These are phyloP conservation scores for Pyrrhia umbra DNA, from an alignment of 2,888 invertebrate species.

Conservation along the genomic window DNA sequence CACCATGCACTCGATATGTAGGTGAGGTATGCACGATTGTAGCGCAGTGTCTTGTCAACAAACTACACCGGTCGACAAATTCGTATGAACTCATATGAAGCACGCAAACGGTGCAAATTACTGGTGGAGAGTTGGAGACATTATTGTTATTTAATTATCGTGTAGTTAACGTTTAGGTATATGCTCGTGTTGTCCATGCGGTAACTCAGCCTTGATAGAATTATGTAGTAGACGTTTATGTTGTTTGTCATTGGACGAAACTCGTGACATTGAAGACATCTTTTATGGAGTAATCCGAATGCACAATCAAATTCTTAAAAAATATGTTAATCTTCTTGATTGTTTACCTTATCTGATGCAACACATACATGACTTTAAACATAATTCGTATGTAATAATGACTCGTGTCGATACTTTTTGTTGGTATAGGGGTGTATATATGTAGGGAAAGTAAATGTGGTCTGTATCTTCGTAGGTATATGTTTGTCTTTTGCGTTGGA, in stretches of 20 bases:
- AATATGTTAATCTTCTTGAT: conserved; percentile 29
- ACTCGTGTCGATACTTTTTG: background rate
- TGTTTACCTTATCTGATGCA: conserved; percentile 13
- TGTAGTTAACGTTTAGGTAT: conserved; percentile 19
- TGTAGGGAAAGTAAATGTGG: background rate
- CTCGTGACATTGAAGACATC: conserved; percentile 45
- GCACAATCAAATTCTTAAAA: conserved; percentile 31
- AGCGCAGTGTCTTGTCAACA: conserved; percentile 42
- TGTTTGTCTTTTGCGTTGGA: background rate
- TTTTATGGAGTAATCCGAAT: conserved; percentile 35
- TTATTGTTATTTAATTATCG: conserved; percentile 11
- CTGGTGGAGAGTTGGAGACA: conserved; percentile 15
- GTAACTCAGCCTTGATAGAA: background rate
- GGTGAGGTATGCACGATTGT: conserved; percentile 39
- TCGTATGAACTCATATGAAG: conserved; percentile 16
- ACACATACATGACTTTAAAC: background rate
- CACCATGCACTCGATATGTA: conserved; percentile 68
- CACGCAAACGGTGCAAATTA: conserved; percentile 20
- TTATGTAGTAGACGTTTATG: conserved; percentile 11
- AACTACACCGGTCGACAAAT: conserved; percentile 21
- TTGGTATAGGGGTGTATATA: conserved; percentile 12
- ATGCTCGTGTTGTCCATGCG: conserved; percentile 16
- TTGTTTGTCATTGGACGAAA: conserved; percentile 36
- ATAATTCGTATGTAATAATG: background rate
- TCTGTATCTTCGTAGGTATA: background rate